Conservation (phyloP, 2,888 invertebrate species). For the Lacanobia wlatinum region DNA sequence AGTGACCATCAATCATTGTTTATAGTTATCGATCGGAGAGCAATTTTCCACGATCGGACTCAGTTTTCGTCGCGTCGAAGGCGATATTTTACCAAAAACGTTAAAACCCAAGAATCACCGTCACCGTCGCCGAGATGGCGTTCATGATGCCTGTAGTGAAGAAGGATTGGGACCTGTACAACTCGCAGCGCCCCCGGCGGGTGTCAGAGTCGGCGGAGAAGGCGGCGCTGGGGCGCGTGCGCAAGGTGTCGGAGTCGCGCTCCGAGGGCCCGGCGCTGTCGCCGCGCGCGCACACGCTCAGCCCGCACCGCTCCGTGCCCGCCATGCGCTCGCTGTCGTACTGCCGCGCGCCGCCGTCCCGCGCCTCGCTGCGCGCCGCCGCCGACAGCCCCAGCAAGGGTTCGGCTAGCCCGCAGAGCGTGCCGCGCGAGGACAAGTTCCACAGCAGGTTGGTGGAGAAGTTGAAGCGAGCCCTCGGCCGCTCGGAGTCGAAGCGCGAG, state of each 20-base stretch:
- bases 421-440: slow-evolving; percentile 92
- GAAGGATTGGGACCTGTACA: slow-evolving; percentile 98
- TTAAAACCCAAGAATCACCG: slow-evolving; percentile 84
- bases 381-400: slow-evolving; percentile 93
- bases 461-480: slow-evolving; percentile 93
- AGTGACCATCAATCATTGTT: slow-evolving; percentile 67
- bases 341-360: slow-evolving; percentile 89
- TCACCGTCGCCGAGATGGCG: slow-evolving; percentile 93
- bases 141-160: slow-evolving; percentile 99
- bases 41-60: slow-evolving; percentile 73
- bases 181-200: slow-evolving; percentile 94
- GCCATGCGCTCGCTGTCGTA: slow-evolving; percentile 91
- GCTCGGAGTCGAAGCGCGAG: slow-evolving; percentile 87
- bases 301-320: slow-evolving; percentile 93
- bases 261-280: slow-evolving; percentile 94
- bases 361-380: slow-evolving; percentile 91
- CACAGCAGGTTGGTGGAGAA: slow-evolving; percentile 95
- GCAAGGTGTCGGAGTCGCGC: slow-evolving; percentile 94
- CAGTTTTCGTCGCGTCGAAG: slow-evolving; percentile 72
- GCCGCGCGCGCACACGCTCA: slow-evolving; percentile 90
- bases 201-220: slow-evolving; percentile 93
- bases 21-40: slow-evolving; percentile 77
- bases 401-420: slow-evolving; percentile 92
- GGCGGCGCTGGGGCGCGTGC: slow-evolving; percentile 86
- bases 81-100: slow-evolving; percentile 84